A percentile compares a stretch with the other conserved stretches of the same genome.
Evolutionary conservation across 2,888 invertebrate genomes (phyloP).

Genomic region (Graphium colonna): DNA sequence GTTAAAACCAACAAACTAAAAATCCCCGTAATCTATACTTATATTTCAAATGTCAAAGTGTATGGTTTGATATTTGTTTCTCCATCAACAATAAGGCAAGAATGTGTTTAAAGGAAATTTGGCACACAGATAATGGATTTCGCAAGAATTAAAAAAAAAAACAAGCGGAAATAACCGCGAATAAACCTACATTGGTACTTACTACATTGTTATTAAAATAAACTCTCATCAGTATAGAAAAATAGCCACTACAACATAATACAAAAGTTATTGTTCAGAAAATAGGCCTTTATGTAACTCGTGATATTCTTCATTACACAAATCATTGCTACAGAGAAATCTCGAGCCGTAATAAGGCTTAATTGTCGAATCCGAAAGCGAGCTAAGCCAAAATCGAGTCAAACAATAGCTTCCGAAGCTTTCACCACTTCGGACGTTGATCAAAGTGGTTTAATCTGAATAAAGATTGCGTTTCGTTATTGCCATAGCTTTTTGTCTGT

Average conservation of each 20-base stretch:
- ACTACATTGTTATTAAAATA: too few species aligned
- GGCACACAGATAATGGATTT: too few species aligned
- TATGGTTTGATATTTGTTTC: too few species aligned
- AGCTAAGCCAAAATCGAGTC: constrained; percentile 40
- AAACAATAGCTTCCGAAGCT: constrained; percentile 51
- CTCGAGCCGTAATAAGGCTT: constrained; percentile 16
- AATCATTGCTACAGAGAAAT: constrained; percentile 18
- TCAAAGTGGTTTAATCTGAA: constrained; percentile 63
- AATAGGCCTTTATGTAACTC: constrained; percentile 2
- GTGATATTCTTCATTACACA: constrained; percentile 2
- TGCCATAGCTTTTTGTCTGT: constrained; percentile 1
- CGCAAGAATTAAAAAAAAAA: too few species aligned
- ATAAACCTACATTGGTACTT: too few species aligned
- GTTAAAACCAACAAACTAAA: too few species aligned
- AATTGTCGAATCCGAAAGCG: constrained; percentile 45
- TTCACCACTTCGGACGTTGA: constrained; percentile 60
- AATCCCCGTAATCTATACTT: too few species aligned
- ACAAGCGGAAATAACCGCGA: too few species aligned
- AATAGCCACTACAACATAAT: neutral
- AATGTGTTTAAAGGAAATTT: too few species aligned
- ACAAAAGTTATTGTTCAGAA: constrained; percentile 2
- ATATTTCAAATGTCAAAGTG: too few species aligned
- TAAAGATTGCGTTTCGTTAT: constrained; percentile 35
- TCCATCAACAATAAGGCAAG: too few species aligned
- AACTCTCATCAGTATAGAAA: too few species aligned